A percentile compares a stretch with the other conserved stretches of the same genome.
Evolutionary conservation across 2,797 vertebrate species (phyloP).

Genomic region (Fringilla coelebs): DNA sequence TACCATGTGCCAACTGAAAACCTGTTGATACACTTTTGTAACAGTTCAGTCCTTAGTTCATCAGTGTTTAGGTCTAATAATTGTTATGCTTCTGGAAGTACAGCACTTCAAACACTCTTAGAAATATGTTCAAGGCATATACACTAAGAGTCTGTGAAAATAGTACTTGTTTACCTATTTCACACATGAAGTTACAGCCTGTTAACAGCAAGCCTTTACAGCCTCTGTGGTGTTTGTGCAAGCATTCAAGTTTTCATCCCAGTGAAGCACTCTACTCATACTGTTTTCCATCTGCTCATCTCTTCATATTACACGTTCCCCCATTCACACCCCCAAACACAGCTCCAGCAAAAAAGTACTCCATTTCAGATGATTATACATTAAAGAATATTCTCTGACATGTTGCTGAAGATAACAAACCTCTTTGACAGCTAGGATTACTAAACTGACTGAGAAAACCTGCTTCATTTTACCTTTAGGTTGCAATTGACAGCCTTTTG

Average conservation of each 20-base stretch:
- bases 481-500: not conserved
- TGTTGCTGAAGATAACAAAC: not conserved
- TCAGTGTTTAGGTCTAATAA: not conserved
- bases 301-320: not conserved
- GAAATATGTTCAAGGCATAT: not conserved
- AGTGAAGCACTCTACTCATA: not conserved
- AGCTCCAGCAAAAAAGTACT: not conserved
- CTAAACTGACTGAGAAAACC: constrained; percentile 30
- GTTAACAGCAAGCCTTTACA: not conserved
- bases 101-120: not conserved
- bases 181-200: not conserved
- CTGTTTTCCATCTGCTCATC: not conserved
- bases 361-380: not conserved
- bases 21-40: not conserved
- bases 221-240: not conserved
- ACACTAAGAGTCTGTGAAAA: not conserved
- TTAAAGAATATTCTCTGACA: not conserved
- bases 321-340: not conserved
- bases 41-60: not conserved
- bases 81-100: not conserved
- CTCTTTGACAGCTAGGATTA: not conserved
- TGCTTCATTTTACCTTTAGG: constrained; percentile 8
- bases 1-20: not conserved
- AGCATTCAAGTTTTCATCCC: not conserved
- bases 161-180: not conserved